Evolutionary conservation across 2,888 invertebrate genomes (phyloP), one percentile per base, ranked within the genome.

Genomic region (Campoletis raptor): DNA sequence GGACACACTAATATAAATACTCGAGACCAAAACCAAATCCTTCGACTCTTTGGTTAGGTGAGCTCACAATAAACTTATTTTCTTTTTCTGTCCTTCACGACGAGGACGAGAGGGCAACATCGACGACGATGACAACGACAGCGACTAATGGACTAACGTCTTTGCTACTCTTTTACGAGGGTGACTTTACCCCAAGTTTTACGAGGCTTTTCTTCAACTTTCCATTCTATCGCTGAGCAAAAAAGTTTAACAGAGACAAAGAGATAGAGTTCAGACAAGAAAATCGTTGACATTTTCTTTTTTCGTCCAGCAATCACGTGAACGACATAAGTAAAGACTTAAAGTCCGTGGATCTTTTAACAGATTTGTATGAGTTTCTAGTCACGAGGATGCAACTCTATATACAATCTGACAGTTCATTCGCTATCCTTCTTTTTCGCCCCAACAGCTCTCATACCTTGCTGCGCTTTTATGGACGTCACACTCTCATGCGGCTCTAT

Each of bases 71-170:
- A 72, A 79, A 61, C 24, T 73, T 77, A 21, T 83, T 64, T 77
- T 52, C 45, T 73, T 83, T 64, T 77, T 52, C 12, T n/a, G 66
- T 30, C 69, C 48, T 70, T 67, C 21, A 18, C 42, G 40, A 70
- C n/a, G 48, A 30, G 30, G 30, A 67, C 7, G 54, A 21, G 37
- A 70, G 9, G 48, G 24, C 30, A 69, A 24, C 37, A 30, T 72
- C 54, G 66, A 52, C 48, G 36, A 78, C 54, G 24, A 54, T 61
- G 48, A 77, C 37, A 37, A 40, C 73, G 72, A 21, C 67, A n/a
- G 36, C 72, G 69, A 70, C 82, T 85, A 78, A 80, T 83, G 80
- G 70, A 82, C 74, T 48, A 73, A 82, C 61, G 57, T 82, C 72
- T 66, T 81, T 64, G 52, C 69, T 72, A 12, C 40, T 76, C 52